phyloP scores from a whole-genome alignment of 2,797 vertebrate species.

The Acrossocheilus wenchowensis region DNA sequence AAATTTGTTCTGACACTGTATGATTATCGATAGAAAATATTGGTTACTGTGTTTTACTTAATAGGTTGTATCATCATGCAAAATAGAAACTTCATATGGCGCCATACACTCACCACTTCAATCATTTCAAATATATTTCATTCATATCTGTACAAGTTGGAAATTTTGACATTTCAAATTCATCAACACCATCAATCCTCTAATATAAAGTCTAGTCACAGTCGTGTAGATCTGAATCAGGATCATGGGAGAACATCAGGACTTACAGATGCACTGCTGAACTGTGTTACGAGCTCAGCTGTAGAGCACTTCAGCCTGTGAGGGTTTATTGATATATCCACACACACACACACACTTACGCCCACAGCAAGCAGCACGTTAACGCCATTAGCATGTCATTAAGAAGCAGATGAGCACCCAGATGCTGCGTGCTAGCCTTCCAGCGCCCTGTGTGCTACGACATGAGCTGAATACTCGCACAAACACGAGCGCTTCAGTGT shows the following conservation, averaged over 20 bases:
- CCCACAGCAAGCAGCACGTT: conserved; percentile 29
- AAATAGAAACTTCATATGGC: not conserved
- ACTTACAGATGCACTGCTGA: conserved; percentile 27
- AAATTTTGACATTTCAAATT: not conserved
- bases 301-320: conserved; percentile 14
- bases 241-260: conserved; percentile 1
- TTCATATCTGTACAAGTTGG: not conserved
- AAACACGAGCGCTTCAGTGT: not conserved
- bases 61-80: not conserved
- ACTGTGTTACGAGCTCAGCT: conserved; percentile 34
- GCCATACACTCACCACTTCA: not conserved
- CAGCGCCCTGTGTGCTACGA: conserved; percentile 23
- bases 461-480: conserved; percentile 47
- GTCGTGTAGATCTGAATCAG: not conserved
- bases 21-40: not conserved
- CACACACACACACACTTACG: conserved; percentile 2
- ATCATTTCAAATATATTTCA: not conserved
- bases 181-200: not conserved
- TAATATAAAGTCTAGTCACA: conserved; percentile 1
- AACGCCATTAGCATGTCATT: conserved; percentile 61
- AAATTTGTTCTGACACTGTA: not conserved
- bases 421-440: conserved; percentile 53
- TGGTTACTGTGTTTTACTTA: not conserved
- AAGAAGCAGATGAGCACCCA: conserved; percentile 58
- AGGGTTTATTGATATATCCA: conserved; percentile 38